A percentile compares a stretch with the other conserved stretches of the same genome.
Evolutionary conservation across 2,113 vertebrate species (phyloP).

Genomic region (Anolis sagrei): DNA sequence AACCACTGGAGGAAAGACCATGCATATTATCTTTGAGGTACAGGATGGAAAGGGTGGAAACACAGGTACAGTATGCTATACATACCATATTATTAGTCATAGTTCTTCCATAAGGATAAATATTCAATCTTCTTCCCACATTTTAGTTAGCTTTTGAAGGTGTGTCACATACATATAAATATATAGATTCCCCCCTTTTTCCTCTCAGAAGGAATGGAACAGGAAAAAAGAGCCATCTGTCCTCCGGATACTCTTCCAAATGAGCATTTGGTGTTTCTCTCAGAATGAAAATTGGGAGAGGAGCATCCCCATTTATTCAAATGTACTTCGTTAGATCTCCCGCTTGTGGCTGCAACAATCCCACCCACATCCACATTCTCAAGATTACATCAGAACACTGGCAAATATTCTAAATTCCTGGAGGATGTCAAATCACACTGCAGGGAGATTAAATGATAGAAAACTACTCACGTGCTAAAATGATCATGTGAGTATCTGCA

Average conservation of each 20-base stretch:
- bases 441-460: background rate
- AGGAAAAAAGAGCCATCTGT: background rate
- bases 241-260: background rate
- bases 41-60: background rate
- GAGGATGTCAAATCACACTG: constrained; percentile 22
- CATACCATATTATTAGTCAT: background rate
- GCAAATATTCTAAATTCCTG: constrained; percentile 30
- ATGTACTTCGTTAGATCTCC: constrained; percentile 21
- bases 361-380: constrained; percentile 28
- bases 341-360: constrained; percentile 4
- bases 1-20: too few species aligned
- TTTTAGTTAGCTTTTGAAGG: background rate
- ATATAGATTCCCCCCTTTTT: too few species aligned
- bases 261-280: background rate
- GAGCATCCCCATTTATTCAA: constrained; percentile 14
- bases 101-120: background rate
- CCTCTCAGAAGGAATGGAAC: background rate
- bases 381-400: constrained; percentile 34
- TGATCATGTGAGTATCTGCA: background rate
- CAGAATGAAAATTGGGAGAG: constrained; percentile 7
- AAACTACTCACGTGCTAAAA: background rate
- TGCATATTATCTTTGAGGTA: background rate
- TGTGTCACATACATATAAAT: too few species aligned
- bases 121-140: background rate
- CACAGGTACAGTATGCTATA: background rate